phyloP scores from a whole-genome alignment of 2,888 invertebrate species.

The Megalurothrips usitatus region DNA sequence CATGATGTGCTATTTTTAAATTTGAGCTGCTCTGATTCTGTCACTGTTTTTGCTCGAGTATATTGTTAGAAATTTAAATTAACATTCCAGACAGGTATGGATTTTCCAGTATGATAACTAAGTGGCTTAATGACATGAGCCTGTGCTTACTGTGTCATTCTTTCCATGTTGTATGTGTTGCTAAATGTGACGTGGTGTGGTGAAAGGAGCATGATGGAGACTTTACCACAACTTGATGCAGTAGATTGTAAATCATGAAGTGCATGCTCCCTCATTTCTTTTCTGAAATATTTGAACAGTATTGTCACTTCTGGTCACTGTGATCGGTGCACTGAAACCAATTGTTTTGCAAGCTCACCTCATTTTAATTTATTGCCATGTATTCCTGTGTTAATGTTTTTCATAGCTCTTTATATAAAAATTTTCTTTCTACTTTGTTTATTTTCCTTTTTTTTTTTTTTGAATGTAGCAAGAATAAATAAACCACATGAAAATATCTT shows the following conservation, averaged over 20 bases:
- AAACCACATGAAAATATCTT: neutral
- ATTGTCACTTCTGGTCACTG: neutral
- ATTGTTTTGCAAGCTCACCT: constrained; percentile 20
- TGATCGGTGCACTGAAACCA: constrained; percentile 4
- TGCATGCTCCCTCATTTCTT: neutral
- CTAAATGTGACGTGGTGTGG: constrained; percentile 9
- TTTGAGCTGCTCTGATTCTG: neutral
- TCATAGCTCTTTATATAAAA: constrained; percentile 22
- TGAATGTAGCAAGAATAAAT: constrained; percentile 6
- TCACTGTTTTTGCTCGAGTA: neutral
- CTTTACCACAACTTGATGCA: neutral
- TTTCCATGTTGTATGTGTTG: neutral
- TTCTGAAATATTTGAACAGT: neutral
- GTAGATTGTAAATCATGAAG: neutral
- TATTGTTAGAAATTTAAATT: constrained; percentile 7
- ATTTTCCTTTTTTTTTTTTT: neutral
- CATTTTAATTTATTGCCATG: constrained; percentile 26
- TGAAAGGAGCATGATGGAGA: neutral
- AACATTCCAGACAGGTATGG: constrained; percentile 16
- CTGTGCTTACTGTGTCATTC: neutral
- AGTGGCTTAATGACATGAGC: neutral
- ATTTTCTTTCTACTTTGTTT: neutral
- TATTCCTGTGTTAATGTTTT: constrained; percentile 23
- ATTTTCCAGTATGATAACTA: constrained; percentile 18
- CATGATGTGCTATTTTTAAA: constrained; percentile 13